Evolutionary conservation across 2,797 vertebrate species (phyloP), one percentile per base, ranked within the genome.

Genomic region (Enteromius anoplus): DNA sequence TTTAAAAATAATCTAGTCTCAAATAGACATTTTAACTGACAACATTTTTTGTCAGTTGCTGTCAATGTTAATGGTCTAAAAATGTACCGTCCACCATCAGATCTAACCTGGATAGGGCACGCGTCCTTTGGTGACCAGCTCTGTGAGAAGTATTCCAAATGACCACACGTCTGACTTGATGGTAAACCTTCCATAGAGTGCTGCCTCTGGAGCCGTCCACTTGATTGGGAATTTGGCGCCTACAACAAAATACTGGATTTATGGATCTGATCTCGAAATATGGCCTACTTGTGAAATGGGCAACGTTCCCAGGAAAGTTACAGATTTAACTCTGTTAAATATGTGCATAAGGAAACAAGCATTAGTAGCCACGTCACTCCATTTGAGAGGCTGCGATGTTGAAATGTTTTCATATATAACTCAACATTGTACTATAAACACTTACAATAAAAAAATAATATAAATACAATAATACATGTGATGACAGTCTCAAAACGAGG

Each of bases 131-230:
- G 98, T 99, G 88, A 99, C 98, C 92, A 99, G 95, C 91, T 99
- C 98, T 75, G 98, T 99, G 89, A 99, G 96, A 88, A 99, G 95
- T 92, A 99, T 99, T 84, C 98, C 98, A 78, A 99, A 99, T 47
- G 98, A 99, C 98, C 98, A 99, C 85, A 99, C 98, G 1, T 99
- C 98, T 0, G 98, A 99, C 91, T 99, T 99, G 92, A 99, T 99
- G 86, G 98, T 99, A 95, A 99, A 99, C 91, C 98, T 96, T 84
- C 98, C 98, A 0, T 99, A 99, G 29, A 99, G 93, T 0, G 98
- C 98, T 0, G 98, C 98, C 91, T 99, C 98, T 0, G 98, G 98
- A 0, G 98, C 98, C 0, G 98, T 99, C 98, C 98, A 99, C 92
- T 99, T 99, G 70, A 99, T 99, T 68, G 98, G 98, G 86, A 99